Evolutionary conservation across 2,888 invertebrate genomes (phyloP).

Genomic region (Thalpophila matura): DNA sequence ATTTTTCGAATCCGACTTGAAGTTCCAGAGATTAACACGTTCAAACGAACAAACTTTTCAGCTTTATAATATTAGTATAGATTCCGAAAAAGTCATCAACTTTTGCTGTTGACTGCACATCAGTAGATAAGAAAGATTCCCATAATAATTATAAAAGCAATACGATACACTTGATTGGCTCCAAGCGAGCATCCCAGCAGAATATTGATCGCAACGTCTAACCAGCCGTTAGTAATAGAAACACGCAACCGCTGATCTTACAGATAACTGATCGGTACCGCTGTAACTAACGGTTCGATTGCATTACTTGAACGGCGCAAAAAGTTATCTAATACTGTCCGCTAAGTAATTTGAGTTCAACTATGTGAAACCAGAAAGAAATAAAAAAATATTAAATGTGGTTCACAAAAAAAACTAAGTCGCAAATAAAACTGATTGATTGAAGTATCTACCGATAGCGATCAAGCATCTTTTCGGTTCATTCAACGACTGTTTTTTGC

Average conservation of each 20-base stretch:
- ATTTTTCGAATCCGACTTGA: too few relatives aligned
- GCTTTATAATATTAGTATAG: too few relatives aligned
- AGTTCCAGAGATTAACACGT: too few relatives aligned
- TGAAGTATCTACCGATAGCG: neutral
- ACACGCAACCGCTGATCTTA: slow-evolving; percentile 37
- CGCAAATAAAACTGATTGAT: neutral
- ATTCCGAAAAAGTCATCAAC: too few relatives aligned
- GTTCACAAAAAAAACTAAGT: slow-evolving; percentile 4
- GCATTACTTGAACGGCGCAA: slow-evolving; percentile 28
- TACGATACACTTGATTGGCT: slow-evolving; percentile 23
- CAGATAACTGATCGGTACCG: slow-evolving; percentile 37
- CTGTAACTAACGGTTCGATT: slow-evolving; percentile 36
- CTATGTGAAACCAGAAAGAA: slow-evolving; percentile 7
- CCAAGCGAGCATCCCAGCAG: slow-evolving; percentile 13
- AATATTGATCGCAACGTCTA: slow-evolving; percentile 34
- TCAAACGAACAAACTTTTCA: too few relatives aligned
- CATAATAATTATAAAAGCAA: slow-evolving; percentile 28
- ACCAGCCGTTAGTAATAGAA: slow-evolving; percentile 33
- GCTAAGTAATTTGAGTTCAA: slow-evolving; percentile 30
- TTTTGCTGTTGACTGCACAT: too few relatives aligned
- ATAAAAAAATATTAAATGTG: slow-evolving; percentile 7
- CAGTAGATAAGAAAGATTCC: neutral
- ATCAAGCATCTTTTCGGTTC: neutral
- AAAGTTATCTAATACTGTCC: slow-evolving; percentile 28
- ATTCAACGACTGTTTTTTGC: neutral